A percentile compares a stretch with the other conserved stretches of the same genome.
Evolutionary conservation across 2,888 invertebrate species (phyloP).

Genomic region (Sinodicranocentrus sp.): DNA sequence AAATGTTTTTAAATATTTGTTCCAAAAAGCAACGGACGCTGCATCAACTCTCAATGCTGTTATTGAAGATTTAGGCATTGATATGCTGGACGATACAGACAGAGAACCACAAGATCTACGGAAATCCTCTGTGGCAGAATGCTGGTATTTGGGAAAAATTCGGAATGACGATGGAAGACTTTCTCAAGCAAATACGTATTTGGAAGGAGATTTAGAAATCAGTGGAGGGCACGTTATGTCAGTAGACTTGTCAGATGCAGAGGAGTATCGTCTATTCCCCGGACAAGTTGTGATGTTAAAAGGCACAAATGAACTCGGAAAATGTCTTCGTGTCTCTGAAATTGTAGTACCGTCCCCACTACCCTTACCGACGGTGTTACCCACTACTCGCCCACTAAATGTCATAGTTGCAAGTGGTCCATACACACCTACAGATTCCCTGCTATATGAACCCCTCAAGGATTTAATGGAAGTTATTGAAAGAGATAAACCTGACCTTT

Average conservation of each 20-base stretch:
- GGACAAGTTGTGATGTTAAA: conserved; percentile 88
- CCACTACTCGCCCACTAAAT: conserved; percentile 79
- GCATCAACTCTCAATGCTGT: conserved; percentile 79
- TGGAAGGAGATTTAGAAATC: conserved; percentile 83
- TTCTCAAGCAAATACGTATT: conserved; percentile 84
- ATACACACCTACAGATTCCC: conserved; percentile 87
- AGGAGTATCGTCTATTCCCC: conserved; percentile 86
- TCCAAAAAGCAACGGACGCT: conserved; percentile 80
- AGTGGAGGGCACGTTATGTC: conserved; percentile 78
- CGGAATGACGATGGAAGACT: conserved; percentile 87
- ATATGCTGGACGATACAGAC: conserved; percentile 77
- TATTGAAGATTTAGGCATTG: conserved; percentile 78
- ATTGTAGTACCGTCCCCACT: conserved; percentile 78
- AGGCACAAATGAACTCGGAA: conserved; percentile 86
- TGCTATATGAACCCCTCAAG: conserved; percentile 89
- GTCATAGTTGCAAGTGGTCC: conserved; percentile 91
- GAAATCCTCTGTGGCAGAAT: conserved; percentile 77
- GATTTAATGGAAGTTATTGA: conserved; percentile 86
- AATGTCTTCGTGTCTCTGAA: conserved; percentile 84
- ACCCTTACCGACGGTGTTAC: conserved; percentile 74
- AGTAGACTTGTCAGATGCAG: conserved; percentile 81
- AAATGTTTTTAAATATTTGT: conserved; percentile 79
- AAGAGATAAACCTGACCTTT: conserved; percentile 86
- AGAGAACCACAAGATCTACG: conserved; percentile 77
- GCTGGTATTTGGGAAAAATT: conserved; percentile 85